Evolutionary conservation across 2,797 vertebrate genomes (phyloP), one percentile per base, ranked within the genome.

Genomic region (Pseudochirops corinnae): DNA sequence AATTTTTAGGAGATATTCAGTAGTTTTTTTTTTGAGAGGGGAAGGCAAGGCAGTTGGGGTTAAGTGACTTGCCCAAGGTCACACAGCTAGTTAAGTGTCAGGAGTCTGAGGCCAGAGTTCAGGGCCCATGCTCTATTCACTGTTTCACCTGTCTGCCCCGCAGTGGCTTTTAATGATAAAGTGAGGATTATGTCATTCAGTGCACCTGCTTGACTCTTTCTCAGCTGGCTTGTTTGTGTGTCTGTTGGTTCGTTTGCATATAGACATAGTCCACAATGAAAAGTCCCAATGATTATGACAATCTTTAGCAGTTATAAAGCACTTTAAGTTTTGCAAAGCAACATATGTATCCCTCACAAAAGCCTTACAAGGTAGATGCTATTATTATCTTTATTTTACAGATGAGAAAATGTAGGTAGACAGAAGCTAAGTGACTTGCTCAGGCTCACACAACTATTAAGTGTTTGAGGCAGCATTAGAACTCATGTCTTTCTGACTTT

Each of bases 1-100:
- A 74, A 31, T 67, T 95, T 96, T 92, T 90, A 96, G 94, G 21
- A 94, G 29, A 7, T 82, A 28, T 74, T 90, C 50, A 91, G 39
- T 87, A 55, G 10, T 55, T 12, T 55, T 55, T 55, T 55, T 55
- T 55, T 55, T 55, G 53, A 55, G 53, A 10, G 53, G 53, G 53
- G 11, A 55, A 55, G 53, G 53, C 53, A 55, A 55, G 53, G 10
- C 53, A 12, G 53, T 55, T 55, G 53, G 53, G 53, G 10, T 11
- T 55, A 55, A 55, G 53, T 55, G 53, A 55, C 53, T 55, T 55
- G 53, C 53, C 53, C 11, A 12, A 55, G 53, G 53, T 55, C 53
- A 55, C 53, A 55, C 53, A 55, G 53, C 53, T 55, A 55, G 53
- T 55, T 55, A 55, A 55, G 53, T 55, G 53, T 55, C 53, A 55